Base-by-base conservation (phyloP, 2,888 invertebrate genomes). In the Sycophila texana region DNA sequence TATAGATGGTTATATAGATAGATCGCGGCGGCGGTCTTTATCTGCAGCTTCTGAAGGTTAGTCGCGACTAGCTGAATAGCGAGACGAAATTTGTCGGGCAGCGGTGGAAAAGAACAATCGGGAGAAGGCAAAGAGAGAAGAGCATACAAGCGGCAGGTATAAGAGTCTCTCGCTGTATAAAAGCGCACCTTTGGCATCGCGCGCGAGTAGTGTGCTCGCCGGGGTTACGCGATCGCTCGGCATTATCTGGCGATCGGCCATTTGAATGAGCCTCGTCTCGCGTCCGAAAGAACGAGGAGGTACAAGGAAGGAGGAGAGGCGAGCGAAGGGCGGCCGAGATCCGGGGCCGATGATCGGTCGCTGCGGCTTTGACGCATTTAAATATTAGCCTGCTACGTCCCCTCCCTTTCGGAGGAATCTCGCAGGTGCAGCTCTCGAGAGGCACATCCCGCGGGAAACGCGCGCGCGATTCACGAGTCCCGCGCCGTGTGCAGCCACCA, bases 351-450 rank as follows among this genome's bases (percentile, higher is more conserved):
- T 70, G 80, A 80, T 80, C 80, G 79, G 47, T 60, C 30, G 20
- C 67, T 60, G 57, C 58, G 68, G 60, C 55, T 16, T 26, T 26
- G 26, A 47, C 70, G 85, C 86, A 88, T 89, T 89, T 88, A 86
- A 89, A 89, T 89, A 88, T 88, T 87, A 86, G 86, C 87, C 87
- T 87, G 84, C 86, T 85, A 86, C 85, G 81, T 80, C 77, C 73
- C 78, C 78, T 57, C 68, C 71, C 72, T 70, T 18, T 84, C 82
- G 82, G 83, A 55, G 70, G 79, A 47, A 47, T 63, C 79, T 83
- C 79, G 85, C 85, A 84, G 84, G 84, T 84, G 85, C 82, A 82
- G 76, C 81, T 73, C 14, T 53, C 61, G 79, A 76, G 68, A 18
- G 39, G 18, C 14, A 68, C 77, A 66, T 81, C 81, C 82, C 74